Conservation (phyloP, 1,140 invertebrate genomes). For the Caenorhabditis brenneri region DNA sequence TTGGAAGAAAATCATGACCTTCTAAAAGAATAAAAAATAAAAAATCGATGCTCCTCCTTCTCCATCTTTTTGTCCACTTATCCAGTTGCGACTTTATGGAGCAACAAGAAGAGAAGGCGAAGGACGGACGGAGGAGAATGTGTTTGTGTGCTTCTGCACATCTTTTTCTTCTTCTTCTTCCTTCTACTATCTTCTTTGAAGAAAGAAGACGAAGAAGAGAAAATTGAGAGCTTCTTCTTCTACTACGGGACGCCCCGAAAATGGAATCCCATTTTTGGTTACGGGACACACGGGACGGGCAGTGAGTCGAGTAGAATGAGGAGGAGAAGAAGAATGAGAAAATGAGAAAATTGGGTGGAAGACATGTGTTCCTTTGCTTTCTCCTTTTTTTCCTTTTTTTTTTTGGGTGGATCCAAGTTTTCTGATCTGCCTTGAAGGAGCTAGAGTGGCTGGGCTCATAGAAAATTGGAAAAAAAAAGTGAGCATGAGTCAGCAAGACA, state of each 20-base stretch:
- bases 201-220: neutral
- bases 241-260: neutral
- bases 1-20: neutral
- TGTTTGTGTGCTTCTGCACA: constrained; percentile 12
- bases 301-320: too few relatives aligned
- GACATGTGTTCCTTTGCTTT: too few relatives aligned
- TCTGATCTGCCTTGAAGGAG: too few relatives aligned
- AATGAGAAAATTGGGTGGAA: too few relatives aligned
- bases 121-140: neutral
- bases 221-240: neutral
- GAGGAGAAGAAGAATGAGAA: too few relatives aligned
- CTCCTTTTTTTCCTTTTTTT: too few relatives aligned
- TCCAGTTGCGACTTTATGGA: constrained; percentile 33
- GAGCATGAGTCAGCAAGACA: too few relatives aligned
- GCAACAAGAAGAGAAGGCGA: neutral
- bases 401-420: too few relatives aligned
- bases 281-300: too few relatives aligned
- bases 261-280: neutral
- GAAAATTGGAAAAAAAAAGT: too few relatives aligned
- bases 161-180: constrained; percentile 20
- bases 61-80: constrained; percentile 27
- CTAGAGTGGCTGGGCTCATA: too few relatives aligned
- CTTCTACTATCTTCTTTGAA: neutral
- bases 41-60: constrained; percentile 1
- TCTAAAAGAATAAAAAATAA: neutral